These are phyloP conservation scores for Chaenocephalus aceratus DNA, from an alignment of 2,113 vertebrate species.

Conservation along the genomic window DNA sequence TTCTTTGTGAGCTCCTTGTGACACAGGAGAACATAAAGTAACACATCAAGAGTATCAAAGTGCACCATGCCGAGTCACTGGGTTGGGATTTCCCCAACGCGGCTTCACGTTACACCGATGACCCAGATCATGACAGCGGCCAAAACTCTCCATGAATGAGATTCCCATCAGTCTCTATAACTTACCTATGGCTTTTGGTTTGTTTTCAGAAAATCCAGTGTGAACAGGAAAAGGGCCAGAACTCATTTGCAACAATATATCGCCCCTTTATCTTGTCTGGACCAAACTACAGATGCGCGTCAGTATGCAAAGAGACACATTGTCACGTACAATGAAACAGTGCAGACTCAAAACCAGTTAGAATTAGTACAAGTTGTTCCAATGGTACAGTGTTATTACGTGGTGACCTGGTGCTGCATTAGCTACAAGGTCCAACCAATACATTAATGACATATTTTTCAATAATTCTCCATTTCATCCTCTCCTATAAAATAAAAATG, in stretches of 20 bases:
- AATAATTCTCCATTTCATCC: background rate
- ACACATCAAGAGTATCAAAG: background rate
- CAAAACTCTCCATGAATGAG: background rate
- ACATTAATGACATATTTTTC: background rate
- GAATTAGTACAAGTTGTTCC: background rate
- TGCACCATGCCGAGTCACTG: background rate
- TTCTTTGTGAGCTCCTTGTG: background rate
- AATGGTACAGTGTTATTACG: background rate
- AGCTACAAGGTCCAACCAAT: slow-evolving; percentile 7
- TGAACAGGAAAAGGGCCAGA: background rate
- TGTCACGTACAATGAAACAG: too few relatives aligned
- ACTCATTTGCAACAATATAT: background rate
- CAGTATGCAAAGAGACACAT: background rate
- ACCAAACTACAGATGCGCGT: background rate
- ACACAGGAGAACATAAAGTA: background rate
- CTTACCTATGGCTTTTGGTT: background rate
- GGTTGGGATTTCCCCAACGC: background rate
- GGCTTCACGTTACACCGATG: background rate
- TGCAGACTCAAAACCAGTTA: background rate
- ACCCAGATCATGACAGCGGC: background rate
- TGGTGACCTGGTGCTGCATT: background rate
- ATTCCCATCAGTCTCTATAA: background rate
- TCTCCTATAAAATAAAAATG: background rate
- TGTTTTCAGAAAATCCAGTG: background rate
- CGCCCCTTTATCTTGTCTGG: background rate